Percentiles rank a stretch among this genome's conserved stretches.
Evolutionary conservation across 2,888 invertebrate genomes (phyloP).

Genomic region (Meteorus colon): DNA sequence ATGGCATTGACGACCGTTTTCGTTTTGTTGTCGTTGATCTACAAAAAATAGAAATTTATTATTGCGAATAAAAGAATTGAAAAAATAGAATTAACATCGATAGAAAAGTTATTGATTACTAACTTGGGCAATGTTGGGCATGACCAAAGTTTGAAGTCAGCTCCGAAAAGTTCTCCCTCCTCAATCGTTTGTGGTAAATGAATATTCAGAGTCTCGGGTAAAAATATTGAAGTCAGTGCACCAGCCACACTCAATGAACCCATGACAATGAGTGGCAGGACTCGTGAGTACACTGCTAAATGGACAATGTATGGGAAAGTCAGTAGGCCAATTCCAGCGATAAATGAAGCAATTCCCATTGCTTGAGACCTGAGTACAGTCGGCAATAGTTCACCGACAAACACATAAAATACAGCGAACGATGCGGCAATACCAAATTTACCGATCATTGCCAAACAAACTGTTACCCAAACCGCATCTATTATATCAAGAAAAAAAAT

Average conservation of each 20-base stretch:
- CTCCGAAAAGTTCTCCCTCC: slow-evolving; percentile 79
- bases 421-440: slow-evolving; percentile 81
- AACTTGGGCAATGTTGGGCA: slow-evolving; percentile 73
- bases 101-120: neutral
- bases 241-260: slow-evolving; percentile 77
- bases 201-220: slow-evolving; percentile 79
- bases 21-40: slow-evolving; percentile 46
- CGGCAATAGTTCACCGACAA: slow-evolving; percentile 81
- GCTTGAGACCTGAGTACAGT: slow-evolving; percentile 80
- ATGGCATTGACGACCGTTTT: slow-evolving; percentile 62
- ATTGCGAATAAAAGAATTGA: neutral
- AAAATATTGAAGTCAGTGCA: slow-evolving; percentile 77
- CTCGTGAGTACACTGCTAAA: slow-evolving; percentile 77
- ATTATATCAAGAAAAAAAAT: slow-evolving; percentile 30
- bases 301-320: slow-evolving; percentile 80
- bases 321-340: slow-evolving; percentile 78
- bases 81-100: neutral
- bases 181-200: slow-evolving; percentile 79
- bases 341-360: slow-evolving; percentile 80
- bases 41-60: slow-evolving; percentile 23
- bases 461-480: slow-evolving; percentile 80
- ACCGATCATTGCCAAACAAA: slow-evolving; percentile 80
- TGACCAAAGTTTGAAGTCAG: slow-evolving; percentile 76
- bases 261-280: slow-evolving; percentile 78
- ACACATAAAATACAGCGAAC: slow-evolving; percentile 82